Evolutionary conservation across 35 echinoderm and acorn worm genomes (phyloP), one percentile per base, ranked within the genome.

Genomic region (Apostichopus parvimensis): DNA sequence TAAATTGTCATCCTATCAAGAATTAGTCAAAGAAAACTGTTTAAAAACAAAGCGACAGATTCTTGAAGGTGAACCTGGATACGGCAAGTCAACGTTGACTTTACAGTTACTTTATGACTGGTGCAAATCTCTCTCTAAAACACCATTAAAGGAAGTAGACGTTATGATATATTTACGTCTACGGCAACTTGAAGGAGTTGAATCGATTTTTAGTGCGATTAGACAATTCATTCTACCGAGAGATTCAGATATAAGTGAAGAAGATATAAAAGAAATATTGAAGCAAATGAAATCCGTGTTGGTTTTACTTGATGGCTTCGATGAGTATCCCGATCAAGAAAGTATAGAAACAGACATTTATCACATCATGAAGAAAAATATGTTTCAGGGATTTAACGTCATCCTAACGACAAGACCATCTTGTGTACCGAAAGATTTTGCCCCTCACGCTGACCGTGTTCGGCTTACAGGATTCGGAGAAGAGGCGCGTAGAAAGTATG

Each of bases 291-390:
- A 18, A 17, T 23, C 55, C 0, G 56, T 84, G 6, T 4, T 84
- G 6, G 6, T 84, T 4, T 21, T 60, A 17, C 58, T 84, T 6
- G 81, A 84, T 58, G 81, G 81, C 7, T 60, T 58, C 4, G 81
- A 84, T 59, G 81, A 84, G 23, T 84, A 84, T 18, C 81, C 71
- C 4, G 71, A 73, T 73, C 71, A 73, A 22, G 71, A 73, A 18
- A 73, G 17, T 22, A 14, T 6, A 1, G 71, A 73, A 18, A 73
- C 71, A n/a, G 71, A 73, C n/a, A 73, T 73, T 17, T 73, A 73
- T 73, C 20, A 17, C 71, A 73, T 73, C 6, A 17, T 73, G 6
- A 73, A 21, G 15, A 73, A 73, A 73, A 18, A 73, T 73, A 73
- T 73, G 17, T n/a, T 73, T 14, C 71, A n/a, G n/a, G 71, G 17